A percentile compares a stretch with the other conserved stretches of the same genome.
phyloP scores from a whole-genome alignment of 2,797 vertebrate species.

The Peromyscus melanophrys region DNA sequence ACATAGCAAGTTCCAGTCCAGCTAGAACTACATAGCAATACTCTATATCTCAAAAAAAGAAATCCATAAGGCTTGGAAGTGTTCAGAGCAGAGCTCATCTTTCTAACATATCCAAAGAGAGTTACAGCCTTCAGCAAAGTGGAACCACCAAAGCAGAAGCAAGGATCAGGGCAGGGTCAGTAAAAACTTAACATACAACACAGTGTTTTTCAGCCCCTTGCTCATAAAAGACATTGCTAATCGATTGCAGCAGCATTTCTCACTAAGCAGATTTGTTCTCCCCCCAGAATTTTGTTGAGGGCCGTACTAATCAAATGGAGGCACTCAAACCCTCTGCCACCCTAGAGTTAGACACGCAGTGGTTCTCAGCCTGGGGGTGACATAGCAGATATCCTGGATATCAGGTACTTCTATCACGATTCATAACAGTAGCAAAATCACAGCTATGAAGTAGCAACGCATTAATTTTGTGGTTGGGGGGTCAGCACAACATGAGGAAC shows the following conservation, averaged over 20 bases:
- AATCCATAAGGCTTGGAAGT: not conserved
- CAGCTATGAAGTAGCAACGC: not conserved
- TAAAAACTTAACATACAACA: not conserved
- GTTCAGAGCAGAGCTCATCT: not conserved
- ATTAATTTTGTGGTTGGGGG: too few relatives aligned
- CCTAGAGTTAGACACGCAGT: not conserved
- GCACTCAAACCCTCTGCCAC: not conserved
- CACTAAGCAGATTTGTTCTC: not conserved
- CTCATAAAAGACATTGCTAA: not conserved
- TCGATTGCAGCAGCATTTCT: not conserved
- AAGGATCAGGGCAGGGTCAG: not conserved
- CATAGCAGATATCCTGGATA: not conserved
- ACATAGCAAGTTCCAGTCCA: not conserved
- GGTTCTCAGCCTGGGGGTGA: not conserved
- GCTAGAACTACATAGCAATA: not conserved
- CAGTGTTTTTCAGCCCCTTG: not conserved
- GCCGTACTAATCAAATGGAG: not conserved
- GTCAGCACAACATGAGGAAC: not conserved
- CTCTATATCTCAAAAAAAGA: not conserved
- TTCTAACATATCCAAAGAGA: constrained; percentile 43
- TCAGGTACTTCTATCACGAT: not conserved
- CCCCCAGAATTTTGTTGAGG: not conserved
- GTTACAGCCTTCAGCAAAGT: not conserved
- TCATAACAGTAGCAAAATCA: not conserved
- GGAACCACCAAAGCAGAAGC: constrained; percentile 12